Evolutionary conservation across 2,888 invertebrate species (phyloP).

Genomic region (Iphiclides podalirius): DNA sequence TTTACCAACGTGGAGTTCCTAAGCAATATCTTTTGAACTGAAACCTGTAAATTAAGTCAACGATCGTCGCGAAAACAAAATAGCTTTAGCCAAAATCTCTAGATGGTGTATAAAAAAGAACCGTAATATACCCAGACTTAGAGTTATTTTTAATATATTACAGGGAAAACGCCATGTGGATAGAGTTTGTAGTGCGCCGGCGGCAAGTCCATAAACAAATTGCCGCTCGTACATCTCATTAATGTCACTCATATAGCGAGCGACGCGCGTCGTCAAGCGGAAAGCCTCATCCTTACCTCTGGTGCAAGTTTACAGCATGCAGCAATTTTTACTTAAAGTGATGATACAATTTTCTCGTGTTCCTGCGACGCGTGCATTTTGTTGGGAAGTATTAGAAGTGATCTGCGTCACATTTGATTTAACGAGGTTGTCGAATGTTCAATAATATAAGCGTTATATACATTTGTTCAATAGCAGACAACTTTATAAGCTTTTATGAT

Average conservation of each 20-base stretch:
- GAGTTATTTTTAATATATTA: slow-evolving; percentile 5
- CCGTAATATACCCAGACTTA: too few relatives aligned
- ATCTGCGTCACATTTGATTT: too few relatives aligned
- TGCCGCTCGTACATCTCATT: slow-evolving; percentile 53
- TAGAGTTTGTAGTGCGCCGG: slow-evolving; percentile 30
- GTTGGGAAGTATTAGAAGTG: not conserved
- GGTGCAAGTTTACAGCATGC: slow-evolving; percentile 31
- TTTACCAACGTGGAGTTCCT: too few relatives aligned
- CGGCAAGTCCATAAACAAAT: slow-evolving; percentile 50
- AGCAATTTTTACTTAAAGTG: slow-evolving; percentile 23
- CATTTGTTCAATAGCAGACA: too few relatives aligned
- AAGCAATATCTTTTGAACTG: too few relatives aligned
- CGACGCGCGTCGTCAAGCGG: slow-evolving; percentile 28
- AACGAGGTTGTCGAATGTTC: too few relatives aligned
- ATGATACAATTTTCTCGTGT: slow-evolving; percentile 11
- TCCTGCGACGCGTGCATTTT: not conserved
- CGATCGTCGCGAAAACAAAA: too few relatives aligned
- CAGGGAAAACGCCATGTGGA: slow-evolving; percentile 5
- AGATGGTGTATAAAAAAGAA: too few relatives aligned
- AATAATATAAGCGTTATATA: too few relatives aligned
- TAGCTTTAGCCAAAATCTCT: too few relatives aligned
- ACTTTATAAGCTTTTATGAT: too few relatives aligned
- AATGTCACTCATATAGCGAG: slow-evolving; percentile 35
- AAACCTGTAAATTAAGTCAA: too few relatives aligned
- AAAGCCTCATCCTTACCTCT: slow-evolving; percentile 24